A percentile compares a stretch with the other conserved stretches of the same genome.
phyloP scores from a whole-genome alignment of 2,888 invertebrate genomes.

The Cephonodes hylas region DNA sequence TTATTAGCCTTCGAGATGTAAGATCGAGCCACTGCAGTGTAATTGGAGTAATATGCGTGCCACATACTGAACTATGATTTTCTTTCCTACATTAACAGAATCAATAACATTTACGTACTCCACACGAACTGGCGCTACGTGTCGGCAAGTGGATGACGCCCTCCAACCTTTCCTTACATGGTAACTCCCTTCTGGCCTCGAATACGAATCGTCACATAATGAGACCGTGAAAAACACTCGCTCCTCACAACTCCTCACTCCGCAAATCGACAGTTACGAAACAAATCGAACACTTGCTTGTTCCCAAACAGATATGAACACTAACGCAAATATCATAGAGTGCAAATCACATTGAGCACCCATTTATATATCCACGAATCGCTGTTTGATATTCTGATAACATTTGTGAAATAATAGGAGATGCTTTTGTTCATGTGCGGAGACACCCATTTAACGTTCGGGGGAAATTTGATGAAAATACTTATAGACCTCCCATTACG shows the following conservation, averaged over 20 bases:
- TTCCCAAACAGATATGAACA: conserved; percentile 39
- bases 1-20: background rate
- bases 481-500: conserved; percentile 34
- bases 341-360: conserved; percentile 27
- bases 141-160: conserved; percentile 43
- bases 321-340: conserved; percentile 37
- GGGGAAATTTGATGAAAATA: conserved; percentile 54
- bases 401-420: conserved; percentile 70
- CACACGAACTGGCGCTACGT: conserved; percentile 47
- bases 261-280: conserved; percentile 40
- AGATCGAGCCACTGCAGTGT: background rate
- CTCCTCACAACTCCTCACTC: conserved; percentile 58
- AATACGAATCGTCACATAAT: conserved; percentile 76
- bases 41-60: too few relatives aligned
- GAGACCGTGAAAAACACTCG: conserved; percentile 76
- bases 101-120: conserved; percentile 52
- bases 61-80: background rate
- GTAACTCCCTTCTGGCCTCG: conserved; percentile 52
- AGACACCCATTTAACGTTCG: conserved; percentile 49
- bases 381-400: conserved; percentile 73
- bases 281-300: conserved; percentile 32
- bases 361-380: conserved; percentile 29
- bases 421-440: conserved; percentile 52
- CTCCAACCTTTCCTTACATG: conserved; percentile 42
- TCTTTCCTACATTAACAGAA: conserved; percentile 29